Conservation (phyloP, 1,140 invertebrate genomes). For the Euglossa dilemma region DNA sequence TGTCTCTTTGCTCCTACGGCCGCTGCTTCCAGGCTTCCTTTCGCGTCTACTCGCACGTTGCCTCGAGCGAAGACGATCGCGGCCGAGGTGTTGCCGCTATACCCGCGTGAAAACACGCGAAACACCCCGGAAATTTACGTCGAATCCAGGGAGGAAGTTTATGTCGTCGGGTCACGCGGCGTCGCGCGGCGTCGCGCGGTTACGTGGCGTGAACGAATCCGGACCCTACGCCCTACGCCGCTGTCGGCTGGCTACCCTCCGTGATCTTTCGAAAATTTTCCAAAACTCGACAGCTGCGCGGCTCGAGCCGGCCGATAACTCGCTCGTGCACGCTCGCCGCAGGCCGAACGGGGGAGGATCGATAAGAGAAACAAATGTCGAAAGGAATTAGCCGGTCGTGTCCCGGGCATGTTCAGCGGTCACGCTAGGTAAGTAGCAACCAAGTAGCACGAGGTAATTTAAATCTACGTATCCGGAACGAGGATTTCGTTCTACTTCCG, state of each 20-base stretch:
- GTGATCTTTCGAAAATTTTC: conserved; percentile 23
- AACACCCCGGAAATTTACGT: conserved; percentile 72
- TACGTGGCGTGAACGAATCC: background rate
- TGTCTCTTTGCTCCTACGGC: conserved; percentile 66
- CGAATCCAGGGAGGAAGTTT: conserved; percentile 54
- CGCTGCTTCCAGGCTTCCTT: conserved; percentile 28
- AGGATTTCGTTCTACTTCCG: conserved; percentile 9
- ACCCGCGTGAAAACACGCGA: conserved; percentile 69
- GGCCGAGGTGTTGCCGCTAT: conserved; percentile 64
- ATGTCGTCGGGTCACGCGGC: conserved; percentile 55
- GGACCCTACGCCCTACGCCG: background rate
- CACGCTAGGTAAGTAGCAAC: background rate
- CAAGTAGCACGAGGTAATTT: conserved; percentile 3
- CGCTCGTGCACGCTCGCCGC: background rate
- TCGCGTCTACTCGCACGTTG: conserved; percentile 1
- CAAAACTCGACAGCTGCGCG: conserved; percentile 34
- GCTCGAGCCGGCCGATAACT: background rate
- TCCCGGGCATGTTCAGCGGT: conserved; percentile 4
- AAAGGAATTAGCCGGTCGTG: conserved; percentile 30
- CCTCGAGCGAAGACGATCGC: conserved; percentile 55
- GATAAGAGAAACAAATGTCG: conserved; percentile 43
- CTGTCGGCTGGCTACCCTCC: too few species aligned
- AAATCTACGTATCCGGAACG: background rate
- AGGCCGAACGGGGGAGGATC: background rate
- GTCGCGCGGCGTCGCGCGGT: too few species aligned